These are phyloP conservation scores for Sogatella furcifera DNA, from an alignment of 1,140 invertebrate species.

Conservation along the genomic window DNA sequence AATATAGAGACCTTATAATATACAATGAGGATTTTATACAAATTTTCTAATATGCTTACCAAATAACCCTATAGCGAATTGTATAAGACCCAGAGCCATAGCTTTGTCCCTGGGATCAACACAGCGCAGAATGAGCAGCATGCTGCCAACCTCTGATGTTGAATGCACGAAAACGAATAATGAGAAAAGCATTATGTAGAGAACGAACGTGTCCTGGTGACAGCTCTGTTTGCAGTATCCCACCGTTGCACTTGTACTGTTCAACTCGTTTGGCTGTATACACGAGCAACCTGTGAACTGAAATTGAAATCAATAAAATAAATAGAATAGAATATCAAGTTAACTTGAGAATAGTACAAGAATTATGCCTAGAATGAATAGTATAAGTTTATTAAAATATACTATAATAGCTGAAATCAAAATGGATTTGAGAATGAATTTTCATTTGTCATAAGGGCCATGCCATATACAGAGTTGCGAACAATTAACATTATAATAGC, in stretches of 20 bases:
- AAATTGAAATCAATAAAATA: background rate
- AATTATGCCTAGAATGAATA: too few relatives aligned
- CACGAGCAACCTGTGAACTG: constrained; percentile 69
- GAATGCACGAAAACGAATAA: constrained; percentile 84
- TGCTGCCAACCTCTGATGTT: constrained; percentile 82
- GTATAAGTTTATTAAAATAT: too few relatives aligned
- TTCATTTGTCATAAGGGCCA: too few relatives aligned
- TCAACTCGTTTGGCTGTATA: constrained; percentile 34
- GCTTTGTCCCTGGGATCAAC: constrained; percentile 87
- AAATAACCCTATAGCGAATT: constrained; percentile 85
- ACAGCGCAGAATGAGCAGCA: constrained; percentile 80
- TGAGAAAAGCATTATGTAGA: constrained; percentile 78
- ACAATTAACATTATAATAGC: too few relatives aligned
- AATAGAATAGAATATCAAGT: too few relatives aligned
- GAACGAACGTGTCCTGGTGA: constrained; percentile 51
- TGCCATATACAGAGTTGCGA: too few relatives aligned
- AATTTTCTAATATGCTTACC: constrained; percentile 42
- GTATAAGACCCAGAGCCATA: constrained; percentile 86
- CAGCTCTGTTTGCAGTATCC: constrained; percentile 73
- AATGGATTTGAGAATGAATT: too few relatives aligned
- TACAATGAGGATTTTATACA: too few relatives aligned
- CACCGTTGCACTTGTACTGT: constrained; percentile 32
- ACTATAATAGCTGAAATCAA: too few relatives aligned
- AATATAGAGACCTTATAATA: too few relatives aligned
- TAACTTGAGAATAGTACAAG: too few relatives aligned